Conservation (phyloP, 2,797 vertebrate genomes). For the Nasua narica region DNA sequence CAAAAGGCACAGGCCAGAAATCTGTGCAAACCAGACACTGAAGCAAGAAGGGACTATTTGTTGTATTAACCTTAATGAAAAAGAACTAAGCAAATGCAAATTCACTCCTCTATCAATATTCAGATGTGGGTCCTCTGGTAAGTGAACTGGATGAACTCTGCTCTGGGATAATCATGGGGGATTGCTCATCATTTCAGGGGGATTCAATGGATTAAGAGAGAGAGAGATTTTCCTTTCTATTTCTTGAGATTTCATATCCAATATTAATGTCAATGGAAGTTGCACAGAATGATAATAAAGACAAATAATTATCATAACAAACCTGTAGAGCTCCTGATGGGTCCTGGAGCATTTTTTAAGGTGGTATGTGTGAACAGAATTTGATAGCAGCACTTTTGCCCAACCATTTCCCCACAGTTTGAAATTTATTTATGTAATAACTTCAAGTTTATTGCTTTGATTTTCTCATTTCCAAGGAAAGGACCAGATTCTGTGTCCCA, state of each 20-base stretch:
- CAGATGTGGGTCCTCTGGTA: background rate
- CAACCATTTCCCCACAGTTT: background rate
- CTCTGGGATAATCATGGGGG: background rate
- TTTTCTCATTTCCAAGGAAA: constrained; percentile 24
- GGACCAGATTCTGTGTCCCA: background rate
- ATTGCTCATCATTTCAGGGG: background rate
- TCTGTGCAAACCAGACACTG: constrained; percentile 20
- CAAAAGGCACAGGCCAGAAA: constrained; percentile 24
- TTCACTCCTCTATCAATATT: background rate
- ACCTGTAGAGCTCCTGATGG: background rate
- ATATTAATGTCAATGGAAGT: background rate
- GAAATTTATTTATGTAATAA: background rate
- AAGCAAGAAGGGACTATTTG: background rate
- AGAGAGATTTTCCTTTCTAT: background rate
- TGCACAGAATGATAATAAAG: constrained; percentile 5
- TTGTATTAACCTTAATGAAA: constrained; percentile 29
- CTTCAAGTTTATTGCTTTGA: constrained; percentile 3
- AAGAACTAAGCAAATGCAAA: constrained; percentile 39
- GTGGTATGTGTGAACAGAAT: background rate
- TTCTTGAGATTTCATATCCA: background rate
- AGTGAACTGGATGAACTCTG: background rate
- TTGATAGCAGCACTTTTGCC: background rate
- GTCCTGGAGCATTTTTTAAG: background rate
- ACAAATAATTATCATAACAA: background rate
- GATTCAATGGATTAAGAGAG: background rate